Percentiles rank a stretch among this genome's conserved stretches.
Conservation (phyloP, 2,888 invertebrate species). For the Criorhina ranunculi region DNA sequence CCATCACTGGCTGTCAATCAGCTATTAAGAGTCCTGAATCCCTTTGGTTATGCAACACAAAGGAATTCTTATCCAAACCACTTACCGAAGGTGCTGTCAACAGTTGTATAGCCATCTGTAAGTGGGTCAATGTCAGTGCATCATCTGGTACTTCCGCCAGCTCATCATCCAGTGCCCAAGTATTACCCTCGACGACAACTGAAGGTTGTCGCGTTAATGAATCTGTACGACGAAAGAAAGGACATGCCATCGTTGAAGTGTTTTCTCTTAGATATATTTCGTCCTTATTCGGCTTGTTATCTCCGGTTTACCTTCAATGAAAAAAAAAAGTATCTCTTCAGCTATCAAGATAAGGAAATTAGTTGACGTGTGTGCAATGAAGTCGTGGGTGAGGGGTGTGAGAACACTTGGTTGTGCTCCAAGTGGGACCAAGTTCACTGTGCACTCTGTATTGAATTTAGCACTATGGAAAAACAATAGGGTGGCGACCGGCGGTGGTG, state of each 20-base stretch:
- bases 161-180: slow-evolving; percentile 84
- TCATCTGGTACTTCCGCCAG: slow-evolving; percentile 82
- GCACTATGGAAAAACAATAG: background rate
- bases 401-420: background rate
- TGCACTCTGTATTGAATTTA: slow-evolving; percentile 13
- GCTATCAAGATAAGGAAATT: slow-evolving; percentile 38
- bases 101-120: slow-evolving; percentile 92
- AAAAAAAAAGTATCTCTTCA: slow-evolving; percentile 26
- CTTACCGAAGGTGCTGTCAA: slow-evolving; percentile 93
- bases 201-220: slow-evolving; percentile 83
- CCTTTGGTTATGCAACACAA: slow-evolving; percentile 22
- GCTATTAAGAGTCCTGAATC: background rate
- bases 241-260: slow-evolving; percentile 83
- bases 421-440: slow-evolving; percentile 49
- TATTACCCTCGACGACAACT: slow-evolving; percentile 80
- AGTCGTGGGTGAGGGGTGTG: background rate
- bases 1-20: slow-evolving; percentile 10
- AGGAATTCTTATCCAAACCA: background rate
- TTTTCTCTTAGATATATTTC: background rate
- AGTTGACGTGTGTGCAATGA: slow-evolving; percentile 14
- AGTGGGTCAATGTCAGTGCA: slow-evolving; percentile 88
- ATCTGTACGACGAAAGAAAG: slow-evolving; percentile 83
- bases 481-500: background rate
- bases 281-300: slow-evolving; percentile 42
- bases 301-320: slow-evolving; percentile 36